Base-by-base conservation (phyloP, 2,797 vertebrate genomes). In the Malacoraja senta region DNA sequence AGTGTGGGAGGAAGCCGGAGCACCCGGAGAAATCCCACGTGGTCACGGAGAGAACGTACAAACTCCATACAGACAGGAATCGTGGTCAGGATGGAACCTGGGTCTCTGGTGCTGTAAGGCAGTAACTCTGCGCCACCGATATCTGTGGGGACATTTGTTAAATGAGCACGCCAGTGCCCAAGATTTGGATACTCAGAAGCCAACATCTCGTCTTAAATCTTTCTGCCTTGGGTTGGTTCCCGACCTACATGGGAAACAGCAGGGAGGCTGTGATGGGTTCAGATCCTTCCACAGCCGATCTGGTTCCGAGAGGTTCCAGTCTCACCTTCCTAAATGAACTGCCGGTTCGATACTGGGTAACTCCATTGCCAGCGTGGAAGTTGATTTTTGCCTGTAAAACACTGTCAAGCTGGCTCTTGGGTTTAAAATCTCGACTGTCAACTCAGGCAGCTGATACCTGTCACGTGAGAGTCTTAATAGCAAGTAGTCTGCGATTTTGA, bases 391-490 rank as follows among this genome's bases (percentile, higher is more conserved):
- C 84, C 63, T 68, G 84, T 68, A 88, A 88, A 88, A 35, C 21
- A 68, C 61, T 88, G 84, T 65, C 84, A 68, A 68, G 84, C n/a
- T 88, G 84, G 65, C 84, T 68, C 63, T 65, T 88, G 63, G 58
- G 84, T 63, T 88, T 88, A 88, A 65, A 65, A 88, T 61, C 44
- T 61, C 21, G 61, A 88, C 84, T 88, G 84, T 21, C 84, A 68
- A 4, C n/a, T 88, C 8, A 88, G 63, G 84, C 61, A 88, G 63
- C 84, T 68, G 84, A 88, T 88, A 88, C 84, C 68, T 88, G 63
- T 61, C 61, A 35, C 24, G 38, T 88, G 81, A 61, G 83, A 65
- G 63, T 68, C 84, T 35, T 88, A 32, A 32, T 68, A 68, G 84
- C 63, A 68, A 68, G 35, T 68, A 88, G 84, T 68, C 63, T 32